These are phyloP conservation scores for Phylloscopus trochilus DNA, from an alignment of 2,113 vertebrate species.

Conservation along the genomic window DNA sequence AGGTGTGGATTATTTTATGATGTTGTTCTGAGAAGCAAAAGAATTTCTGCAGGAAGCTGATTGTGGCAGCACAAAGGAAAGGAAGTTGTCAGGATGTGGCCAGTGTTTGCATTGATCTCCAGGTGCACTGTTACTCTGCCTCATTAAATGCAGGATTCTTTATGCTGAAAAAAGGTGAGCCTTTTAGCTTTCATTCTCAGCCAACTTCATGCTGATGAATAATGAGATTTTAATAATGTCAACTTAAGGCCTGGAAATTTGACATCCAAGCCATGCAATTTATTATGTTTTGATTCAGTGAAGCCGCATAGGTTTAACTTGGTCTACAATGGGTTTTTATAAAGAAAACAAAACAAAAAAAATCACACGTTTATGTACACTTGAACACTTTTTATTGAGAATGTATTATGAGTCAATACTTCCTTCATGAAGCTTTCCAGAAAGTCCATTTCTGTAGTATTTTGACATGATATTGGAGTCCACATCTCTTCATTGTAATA, in stretches of 20 bases:
- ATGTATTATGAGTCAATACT: background rate
- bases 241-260: background rate
- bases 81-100: background rate
- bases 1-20: background rate
- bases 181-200: background rate
- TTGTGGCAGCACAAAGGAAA: conserved; percentile 1
- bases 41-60: conserved; percentile 2
- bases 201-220: background rate
- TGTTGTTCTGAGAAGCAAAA: background rate
- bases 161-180: background rate
- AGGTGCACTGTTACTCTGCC: background rate
- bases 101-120: background rate
- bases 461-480: background rate
- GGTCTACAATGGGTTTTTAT: background rate
- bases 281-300: background rate
- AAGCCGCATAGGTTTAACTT: background rate
- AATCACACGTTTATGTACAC: background rate
- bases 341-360: background rate
- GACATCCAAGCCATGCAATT: background rate
- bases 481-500: background rate
- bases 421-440: background rate
- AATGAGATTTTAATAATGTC: background rate
- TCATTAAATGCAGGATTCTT: background rate
- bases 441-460: background rate
- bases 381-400: conserved; percentile 15